phyloP scores from a whole-genome alignment of 1,140 invertebrate species.

The Temnothorax nylanderi region DNA sequence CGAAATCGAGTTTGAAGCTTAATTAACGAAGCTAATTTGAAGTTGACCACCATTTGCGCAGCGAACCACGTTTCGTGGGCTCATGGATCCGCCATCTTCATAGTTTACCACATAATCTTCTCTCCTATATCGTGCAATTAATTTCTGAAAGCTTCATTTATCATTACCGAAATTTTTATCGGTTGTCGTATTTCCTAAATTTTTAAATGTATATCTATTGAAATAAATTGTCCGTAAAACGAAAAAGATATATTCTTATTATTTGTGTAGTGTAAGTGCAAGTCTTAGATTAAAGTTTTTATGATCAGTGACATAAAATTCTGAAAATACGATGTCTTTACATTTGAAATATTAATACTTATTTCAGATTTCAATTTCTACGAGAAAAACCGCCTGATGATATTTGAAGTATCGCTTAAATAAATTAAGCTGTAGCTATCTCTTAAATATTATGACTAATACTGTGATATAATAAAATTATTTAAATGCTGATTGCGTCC shows the following conservation, averaged over 20 bases:
- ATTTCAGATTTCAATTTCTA: not conserved
- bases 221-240: not conserved
- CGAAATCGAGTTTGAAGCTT: slow-evolving; percentile 74
- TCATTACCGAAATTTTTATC: not conserved
- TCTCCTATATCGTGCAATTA: not conserved
- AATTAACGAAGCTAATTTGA: slow-evolving; percentile 77
- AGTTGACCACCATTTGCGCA: slow-evolving; percentile 59
- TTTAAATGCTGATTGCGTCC: not conserved
- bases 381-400: not conserved
- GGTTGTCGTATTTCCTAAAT: not conserved
- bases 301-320: not conserved
- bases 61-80: not conserved
- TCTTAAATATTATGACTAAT: not conserved
- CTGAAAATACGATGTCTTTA: not conserved
- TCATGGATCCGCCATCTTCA: not conserved
- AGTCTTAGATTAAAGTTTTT: not conserved
- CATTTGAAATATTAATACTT: not conserved
- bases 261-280: not conserved
- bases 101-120: slow-evolving; percentile 6
- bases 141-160: slow-evolving; percentile 1
- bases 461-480: not conserved
- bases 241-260: not conserved
- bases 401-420: not conserved
- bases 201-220: not conserved
- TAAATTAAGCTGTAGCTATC: not conserved